Percentiles rank a stretch among this genome's conserved stretches.
Conservation (phyloP, 2,797 vertebrate genomes). For the Melanogrammus aeglefinus region DNA sequence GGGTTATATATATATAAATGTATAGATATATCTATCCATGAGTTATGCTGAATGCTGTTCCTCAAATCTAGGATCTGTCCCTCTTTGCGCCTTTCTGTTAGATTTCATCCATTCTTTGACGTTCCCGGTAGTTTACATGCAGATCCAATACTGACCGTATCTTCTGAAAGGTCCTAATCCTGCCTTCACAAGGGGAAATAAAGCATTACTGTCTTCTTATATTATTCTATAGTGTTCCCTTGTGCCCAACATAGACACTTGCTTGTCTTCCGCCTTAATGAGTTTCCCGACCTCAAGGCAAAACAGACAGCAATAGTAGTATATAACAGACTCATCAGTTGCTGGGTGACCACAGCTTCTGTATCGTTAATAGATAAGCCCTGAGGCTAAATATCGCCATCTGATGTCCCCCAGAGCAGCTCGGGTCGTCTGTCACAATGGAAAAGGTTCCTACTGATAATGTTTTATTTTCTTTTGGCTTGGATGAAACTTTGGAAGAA, state of each 20-base stretch:
- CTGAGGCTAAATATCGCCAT: constrained; percentile 42
- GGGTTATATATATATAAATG: too few species aligned
- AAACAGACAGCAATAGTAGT: neutral
- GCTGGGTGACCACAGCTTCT: neutral
- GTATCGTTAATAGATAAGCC: constrained; percentile 36
- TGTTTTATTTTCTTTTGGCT: neutral
- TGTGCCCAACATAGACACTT: neutral
- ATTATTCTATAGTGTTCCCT: neutral
- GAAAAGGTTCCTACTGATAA: neutral
- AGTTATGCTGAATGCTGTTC: neutral
- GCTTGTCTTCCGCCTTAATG: neutral
- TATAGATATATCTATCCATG: neutral
- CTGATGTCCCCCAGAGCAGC: constrained; percentile 43
- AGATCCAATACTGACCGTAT: neutral
- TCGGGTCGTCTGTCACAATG: constrained; percentile 16
- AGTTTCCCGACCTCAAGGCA: neutral
- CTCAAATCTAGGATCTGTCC: neutral
- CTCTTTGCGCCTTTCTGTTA: neutral
- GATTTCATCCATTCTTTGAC: neutral
- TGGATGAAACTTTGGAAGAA: neutral
- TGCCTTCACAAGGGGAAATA: too few species aligned
- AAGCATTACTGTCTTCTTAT: too few species aligned
- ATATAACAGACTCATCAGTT: neutral
- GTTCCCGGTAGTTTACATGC: neutral
- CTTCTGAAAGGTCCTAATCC: neutral